phyloP scores from a whole-genome alignment of 2,888 invertebrate species.

The Morpho achilles region DNA sequence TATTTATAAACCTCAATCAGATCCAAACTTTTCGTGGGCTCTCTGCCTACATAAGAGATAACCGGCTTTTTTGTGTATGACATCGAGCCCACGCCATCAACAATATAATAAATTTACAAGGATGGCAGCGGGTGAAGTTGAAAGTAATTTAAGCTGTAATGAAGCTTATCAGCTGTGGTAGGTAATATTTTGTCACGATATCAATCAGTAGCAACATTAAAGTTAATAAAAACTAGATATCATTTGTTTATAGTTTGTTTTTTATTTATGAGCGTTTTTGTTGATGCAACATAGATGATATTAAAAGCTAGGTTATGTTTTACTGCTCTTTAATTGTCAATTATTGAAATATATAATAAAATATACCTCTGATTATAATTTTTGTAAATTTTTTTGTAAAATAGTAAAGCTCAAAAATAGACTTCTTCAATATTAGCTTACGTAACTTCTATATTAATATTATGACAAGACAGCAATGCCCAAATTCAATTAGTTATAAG shows the following conservation, averaged over 20 bases:
- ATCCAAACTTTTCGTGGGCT: not conserved
- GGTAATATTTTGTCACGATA: slow-evolving; percentile 17
- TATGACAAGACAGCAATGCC: too few species aligned
- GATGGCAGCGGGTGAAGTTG: slow-evolving; percentile 32
- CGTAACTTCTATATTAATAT: too few species aligned
- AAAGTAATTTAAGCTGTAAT: slow-evolving; percentile 27
- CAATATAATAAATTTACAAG: slow-evolving; percentile 47
- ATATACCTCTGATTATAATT: too few species aligned
- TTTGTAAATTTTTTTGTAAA: too few species aligned
- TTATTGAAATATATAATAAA: too few species aligned
- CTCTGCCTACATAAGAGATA: slow-evolving; percentile 23
- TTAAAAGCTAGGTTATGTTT: too few species aligned
- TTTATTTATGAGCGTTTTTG: slow-evolving; percentile 1
- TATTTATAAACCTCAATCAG: not conserved
- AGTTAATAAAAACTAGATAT: slow-evolving; percentile 12
- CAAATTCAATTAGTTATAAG: too few species aligned
- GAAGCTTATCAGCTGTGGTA: slow-evolving; percentile 25
- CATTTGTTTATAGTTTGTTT: slow-evolving; percentile 9
- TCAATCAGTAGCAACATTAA: slow-evolving; percentile 9
- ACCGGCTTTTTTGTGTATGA: slow-evolving; percentile 49
- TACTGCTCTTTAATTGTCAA: too few species aligned
- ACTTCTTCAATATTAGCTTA: too few species aligned
- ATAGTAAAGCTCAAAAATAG: too few species aligned
- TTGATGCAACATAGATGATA: too few species aligned
- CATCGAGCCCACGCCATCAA: slow-evolving; percentile 47